A percentile compares a stretch with the other conserved stretches of the same genome.
Conservation (phyloP, 2,888 invertebrate species). For the Aproaerema taeniolella region DNA sequence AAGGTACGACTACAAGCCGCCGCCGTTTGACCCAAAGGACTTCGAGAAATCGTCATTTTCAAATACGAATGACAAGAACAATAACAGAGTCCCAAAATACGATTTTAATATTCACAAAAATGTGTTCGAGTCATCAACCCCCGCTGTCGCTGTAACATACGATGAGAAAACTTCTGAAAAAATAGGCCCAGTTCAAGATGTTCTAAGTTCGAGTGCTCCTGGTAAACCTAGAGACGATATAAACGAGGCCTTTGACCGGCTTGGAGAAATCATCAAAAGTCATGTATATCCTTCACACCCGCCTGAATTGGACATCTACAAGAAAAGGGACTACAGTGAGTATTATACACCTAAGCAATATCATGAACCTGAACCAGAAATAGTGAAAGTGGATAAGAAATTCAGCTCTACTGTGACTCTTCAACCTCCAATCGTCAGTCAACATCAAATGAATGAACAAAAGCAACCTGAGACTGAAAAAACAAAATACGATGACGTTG, state of each 20-base stretch:
- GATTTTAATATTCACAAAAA: too few relatives aligned
- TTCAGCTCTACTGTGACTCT: slow-evolving; percentile 10
- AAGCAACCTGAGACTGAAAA: not conserved
- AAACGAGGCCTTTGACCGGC: slow-evolving; percentile 34
- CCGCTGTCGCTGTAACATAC: too few relatives aligned
- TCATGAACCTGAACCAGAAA: slow-evolving; percentile 15
- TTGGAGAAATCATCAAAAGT: slow-evolving; percentile 38
- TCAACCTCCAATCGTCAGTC: too few relatives aligned
- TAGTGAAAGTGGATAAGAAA: slow-evolving; percentile 13
- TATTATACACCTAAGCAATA: slow-evolving; percentile 24
- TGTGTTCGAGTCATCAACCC: too few relatives aligned
- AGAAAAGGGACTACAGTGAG: slow-evolving; percentile 31
- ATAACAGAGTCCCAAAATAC: too few relatives aligned
- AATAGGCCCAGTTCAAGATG: too few relatives aligned
- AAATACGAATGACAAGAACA: not conserved
- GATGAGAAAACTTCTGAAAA: too few relatives aligned
- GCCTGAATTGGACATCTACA: slow-evolving; percentile 30
- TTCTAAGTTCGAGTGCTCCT: too few relatives aligned
- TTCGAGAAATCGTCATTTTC: slow-evolving; percentile 10
- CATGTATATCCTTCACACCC: slow-evolving; percentile 40
- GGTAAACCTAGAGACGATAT: slow-evolving; percentile 25
- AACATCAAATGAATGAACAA: too few relatives aligned
- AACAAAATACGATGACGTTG: not conserved
- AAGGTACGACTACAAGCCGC: slow-evolving; percentile 29
- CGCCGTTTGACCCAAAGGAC: slow-evolving; percentile 16